These are phyloP conservation scores for Alloplasta piceator DNA, from an alignment of 2,888 invertebrate genomes.

Conservation along the genomic window DNA sequence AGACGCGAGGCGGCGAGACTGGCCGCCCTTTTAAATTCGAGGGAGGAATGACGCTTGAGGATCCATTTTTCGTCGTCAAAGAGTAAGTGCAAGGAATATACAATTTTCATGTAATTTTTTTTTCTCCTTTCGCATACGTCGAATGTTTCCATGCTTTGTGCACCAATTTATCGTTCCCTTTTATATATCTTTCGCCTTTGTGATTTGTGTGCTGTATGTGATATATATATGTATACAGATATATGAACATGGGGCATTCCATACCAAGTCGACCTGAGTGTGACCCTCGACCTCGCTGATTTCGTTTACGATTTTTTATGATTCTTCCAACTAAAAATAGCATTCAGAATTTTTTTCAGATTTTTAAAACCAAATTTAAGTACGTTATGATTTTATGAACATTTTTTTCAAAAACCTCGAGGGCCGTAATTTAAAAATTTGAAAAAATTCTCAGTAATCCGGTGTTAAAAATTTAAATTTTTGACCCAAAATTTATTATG, in stretches of 20 bases:
- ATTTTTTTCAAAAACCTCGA: too few relatives aligned
- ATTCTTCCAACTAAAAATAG: too few relatives aligned
- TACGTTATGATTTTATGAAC: too few relatives aligned
- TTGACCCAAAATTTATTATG: too few relatives aligned
- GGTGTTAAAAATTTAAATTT: too few relatives aligned
- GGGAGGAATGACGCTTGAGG: constrained; percentile 98
- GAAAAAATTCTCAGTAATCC: too few relatives aligned
- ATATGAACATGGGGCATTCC: background rate
- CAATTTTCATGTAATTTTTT: background rate
- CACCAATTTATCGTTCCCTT: background rate
- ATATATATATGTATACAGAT: background rate
- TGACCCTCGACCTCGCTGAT: too few relatives aligned
- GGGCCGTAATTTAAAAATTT: too few relatives aligned
- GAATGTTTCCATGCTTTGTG: constrained; percentile 4
- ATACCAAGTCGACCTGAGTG: too few relatives aligned
- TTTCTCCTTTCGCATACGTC: background rate
- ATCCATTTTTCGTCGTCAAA: constrained; percentile 99
- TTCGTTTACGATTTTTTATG: too few relatives aligned
- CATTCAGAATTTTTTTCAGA: too few relatives aligned
- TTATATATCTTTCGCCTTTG: constrained; percentile 3
- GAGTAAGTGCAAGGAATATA: constrained; percentile 89
- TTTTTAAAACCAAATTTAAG: too few relatives aligned
- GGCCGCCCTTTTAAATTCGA: constrained; percentile 82
- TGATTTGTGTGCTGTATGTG: background rate
- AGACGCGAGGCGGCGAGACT: constrained; percentile 80